phyloP scores from a whole-genome alignment of 53 echinoderm and acorn worm genomes.

The Paracentrotus lividus region DNA sequence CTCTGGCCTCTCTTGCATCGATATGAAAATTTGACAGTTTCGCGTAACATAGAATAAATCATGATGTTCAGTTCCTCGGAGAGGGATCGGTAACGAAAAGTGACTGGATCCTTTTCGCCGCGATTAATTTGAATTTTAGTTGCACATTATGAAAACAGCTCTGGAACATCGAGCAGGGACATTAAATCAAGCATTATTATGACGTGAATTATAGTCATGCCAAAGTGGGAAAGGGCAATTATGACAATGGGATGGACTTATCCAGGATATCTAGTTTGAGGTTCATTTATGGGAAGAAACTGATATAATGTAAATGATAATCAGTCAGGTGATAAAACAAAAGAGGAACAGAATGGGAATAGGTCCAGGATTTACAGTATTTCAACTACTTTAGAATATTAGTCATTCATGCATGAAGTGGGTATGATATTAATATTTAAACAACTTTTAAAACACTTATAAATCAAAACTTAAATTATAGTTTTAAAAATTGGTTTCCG shows the following conservation, averaged over 20 bases:
- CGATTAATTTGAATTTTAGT: conserved; percentile 4
- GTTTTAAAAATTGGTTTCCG: too few relatives aligned
- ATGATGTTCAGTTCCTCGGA: background rate
- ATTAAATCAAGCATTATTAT: background rate
- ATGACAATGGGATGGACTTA: background rate
- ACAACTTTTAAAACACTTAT: too few relatives aligned
- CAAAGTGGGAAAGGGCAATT: background rate
- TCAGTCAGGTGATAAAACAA: background rate
- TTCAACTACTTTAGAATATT: too few relatives aligned
- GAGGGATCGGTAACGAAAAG: conserved; percentile 14
- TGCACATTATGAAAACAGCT: conserved; percentile 27
- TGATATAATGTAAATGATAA: background rate
- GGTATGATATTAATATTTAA: too few relatives aligned
- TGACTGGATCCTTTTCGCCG: background rate
- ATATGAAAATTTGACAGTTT: conserved; percentile 58
- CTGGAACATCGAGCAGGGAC: background rate
- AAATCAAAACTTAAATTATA: too few relatives aligned
- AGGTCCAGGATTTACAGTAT: too few relatives aligned
- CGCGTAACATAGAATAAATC: conserved; percentile 55
- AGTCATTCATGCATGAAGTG: too few relatives aligned
- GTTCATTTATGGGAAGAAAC: background rate
- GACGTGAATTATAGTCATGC: background rate
- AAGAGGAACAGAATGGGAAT: too few relatives aligned
- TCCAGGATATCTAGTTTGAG: background rate
- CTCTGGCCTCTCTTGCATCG: background rate